Evolutionary conservation across 2,797 vertebrate genomes (phyloP), one percentile per base, ranked within the genome.

Genomic region (Rhynchotus rufescens): DNA sequence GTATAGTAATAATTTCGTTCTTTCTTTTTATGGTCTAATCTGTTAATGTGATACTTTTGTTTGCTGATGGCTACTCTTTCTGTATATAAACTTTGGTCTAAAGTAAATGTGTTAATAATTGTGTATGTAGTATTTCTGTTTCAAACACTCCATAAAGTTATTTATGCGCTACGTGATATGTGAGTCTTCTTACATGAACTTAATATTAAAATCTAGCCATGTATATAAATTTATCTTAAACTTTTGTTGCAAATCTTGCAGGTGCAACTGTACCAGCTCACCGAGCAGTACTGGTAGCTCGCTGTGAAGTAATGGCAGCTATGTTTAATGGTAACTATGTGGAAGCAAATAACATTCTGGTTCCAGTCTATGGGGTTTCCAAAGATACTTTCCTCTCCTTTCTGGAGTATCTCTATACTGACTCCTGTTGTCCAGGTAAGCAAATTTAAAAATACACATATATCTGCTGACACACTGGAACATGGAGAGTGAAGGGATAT

Each of bases 241-340:
- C 86, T 84, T 92, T 68, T 60, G 5, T 54, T 73, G 76, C 57
- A 14, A 12, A 6, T 64, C 44, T 36, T 77, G 14, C 73, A 99
- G 99, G 98, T 93, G 97, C 98, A 14, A 98, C 98, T 7, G 97
- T 99, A 78, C 99, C 99, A 23, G 99, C 99, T 56, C 99, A 99
- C 96, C 98, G 98, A 84, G 99, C 99, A 9, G 98, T 99, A 88
- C 97, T 99, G 88, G 98, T 99, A 84, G 99, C 99, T 12, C 99
- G 99, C 76, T 99, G 99, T 81, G 98, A 99, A 36, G 99, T 99
- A 83, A 99, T 99, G 99, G 99, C 99, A 6, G 99, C 99, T 94
- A 99, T 99, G 99, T 99, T 99, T 93, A 99, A 98, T 32, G 99
- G 99, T 23, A 99, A 98, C 93, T 99, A 99, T 36, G 98, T 99